phyloP scores from a whole-genome alignment of 35 echinoderm and acorn worm genomes.

The Strongylocentrotus purpuratus region DNA sequence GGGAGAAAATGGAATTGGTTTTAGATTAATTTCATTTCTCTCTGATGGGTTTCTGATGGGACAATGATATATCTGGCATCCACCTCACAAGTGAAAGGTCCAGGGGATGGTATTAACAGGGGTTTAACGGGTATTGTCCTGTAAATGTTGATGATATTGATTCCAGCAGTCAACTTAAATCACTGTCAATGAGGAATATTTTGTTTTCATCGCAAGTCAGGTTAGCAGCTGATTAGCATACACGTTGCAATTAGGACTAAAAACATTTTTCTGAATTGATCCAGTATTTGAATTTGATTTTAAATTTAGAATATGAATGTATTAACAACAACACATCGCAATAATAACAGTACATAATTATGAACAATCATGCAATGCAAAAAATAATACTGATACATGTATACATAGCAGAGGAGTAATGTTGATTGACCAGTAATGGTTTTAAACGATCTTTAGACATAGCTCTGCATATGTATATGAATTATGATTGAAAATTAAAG shows the following conservation, averaged over 20 bases:
- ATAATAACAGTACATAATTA: no score
- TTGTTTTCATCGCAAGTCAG: no score
- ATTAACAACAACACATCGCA: no score
- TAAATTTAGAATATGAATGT: no score
- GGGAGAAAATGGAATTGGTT: constrained; percentile 4
- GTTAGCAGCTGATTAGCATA: not conserved
- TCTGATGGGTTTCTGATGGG: not conserved
- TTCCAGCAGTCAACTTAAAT: not conserved
- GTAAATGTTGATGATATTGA: not conserved
- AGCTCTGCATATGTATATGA: no score
- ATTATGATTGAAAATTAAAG: no score
- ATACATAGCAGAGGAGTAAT: no score
- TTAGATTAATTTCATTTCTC: not conserved
- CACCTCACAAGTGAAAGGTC: not conserved
- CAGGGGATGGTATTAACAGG: not conserved
- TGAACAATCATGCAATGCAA: no score
- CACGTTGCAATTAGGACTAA: not conserved
- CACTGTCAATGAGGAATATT: not conserved
- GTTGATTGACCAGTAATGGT: no score
- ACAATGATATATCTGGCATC: not conserved
- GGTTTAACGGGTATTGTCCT: not conserved
- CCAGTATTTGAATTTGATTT: not conserved
- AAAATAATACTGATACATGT: no score
- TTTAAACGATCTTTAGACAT: no score
- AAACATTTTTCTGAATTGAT: not conserved